Conservation (phyloP, 2,888 invertebrate genomes). For the Chalcosyrphus nemorum region DNA sequence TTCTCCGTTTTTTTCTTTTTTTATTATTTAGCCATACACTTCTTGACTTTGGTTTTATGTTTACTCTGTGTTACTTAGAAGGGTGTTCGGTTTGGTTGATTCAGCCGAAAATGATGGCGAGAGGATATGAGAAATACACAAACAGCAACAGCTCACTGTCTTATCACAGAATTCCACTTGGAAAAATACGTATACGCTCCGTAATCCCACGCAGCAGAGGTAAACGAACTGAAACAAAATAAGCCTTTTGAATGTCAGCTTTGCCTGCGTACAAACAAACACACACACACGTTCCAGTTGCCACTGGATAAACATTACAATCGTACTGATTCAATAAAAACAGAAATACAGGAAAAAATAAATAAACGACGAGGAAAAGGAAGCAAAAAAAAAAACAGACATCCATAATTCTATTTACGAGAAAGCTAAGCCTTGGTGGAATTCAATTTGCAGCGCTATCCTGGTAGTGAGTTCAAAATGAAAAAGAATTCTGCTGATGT, state of each 20-base stretch:
- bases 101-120: conserved; percentile 2
- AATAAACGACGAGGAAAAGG: not conserved
- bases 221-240: conserved; percentile 6
- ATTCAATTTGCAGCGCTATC: conserved; percentile 49
- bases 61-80: not conserved
- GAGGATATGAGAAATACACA: not conserved
- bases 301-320: not conserved
- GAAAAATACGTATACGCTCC: conserved; percentile 12
- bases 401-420: conserved; percentile 52
- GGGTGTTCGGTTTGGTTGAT: conserved; percentile 16
- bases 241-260: not conserved
- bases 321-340: conserved; percentile 16
- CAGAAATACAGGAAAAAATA: not conserved
- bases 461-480: conserved; percentile 23
- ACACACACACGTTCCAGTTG: not conserved
- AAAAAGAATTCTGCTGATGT: conserved; percentile 32
- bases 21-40: conserved; percentile 17
- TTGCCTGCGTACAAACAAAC: not conserved
- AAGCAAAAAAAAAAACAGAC: not conserved
- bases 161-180: conserved; percentile 41
- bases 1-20: not conserved
- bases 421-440: conserved; percentile 36
- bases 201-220: not conserved
- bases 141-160: conserved; percentile 7
- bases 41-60: conserved; percentile 14